A percentile compares a stretch with the other conserved stretches of the same genome.
Evolutionary conservation across 2,888 invertebrate species (phyloP).

Genomic region (Agrochola macilenta): DNA sequence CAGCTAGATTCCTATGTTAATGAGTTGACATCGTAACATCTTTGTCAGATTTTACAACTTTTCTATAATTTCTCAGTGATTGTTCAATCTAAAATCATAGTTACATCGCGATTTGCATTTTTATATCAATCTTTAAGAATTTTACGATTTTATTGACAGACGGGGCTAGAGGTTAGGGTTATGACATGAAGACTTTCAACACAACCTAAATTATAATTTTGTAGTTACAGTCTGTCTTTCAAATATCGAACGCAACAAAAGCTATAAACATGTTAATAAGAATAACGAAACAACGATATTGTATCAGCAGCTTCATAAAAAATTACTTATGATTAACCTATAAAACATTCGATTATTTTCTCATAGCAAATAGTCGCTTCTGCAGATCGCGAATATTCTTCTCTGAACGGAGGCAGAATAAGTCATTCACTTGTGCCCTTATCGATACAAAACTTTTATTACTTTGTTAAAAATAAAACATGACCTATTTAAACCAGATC

Average conservation of each 20-base stretch:
- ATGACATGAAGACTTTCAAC: constrained; percentile 48
- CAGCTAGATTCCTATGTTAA: neutral
- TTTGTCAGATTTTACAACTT: constrained; percentile 5
- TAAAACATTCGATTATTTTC: neutral
- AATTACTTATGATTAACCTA: too few species aligned
- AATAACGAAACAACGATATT: neutral
- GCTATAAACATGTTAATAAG: neutral
- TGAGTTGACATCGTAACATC: constrained; percentile 3
- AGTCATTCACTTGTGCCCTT: constrained; percentile 33
- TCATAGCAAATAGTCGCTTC: neutral
- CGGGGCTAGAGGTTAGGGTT: constrained; percentile 59
- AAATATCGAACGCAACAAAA: neutral
- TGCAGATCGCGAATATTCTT: neutral
- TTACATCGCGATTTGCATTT: constrained; percentile 50
- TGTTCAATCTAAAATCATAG: constrained; percentile 34
- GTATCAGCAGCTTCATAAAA: neutral
- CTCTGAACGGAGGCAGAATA: neutral
- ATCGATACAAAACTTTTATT: constrained; percentile 6
- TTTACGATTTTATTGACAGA: constrained; percentile 52
- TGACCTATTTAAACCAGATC: constrained; percentile 34
- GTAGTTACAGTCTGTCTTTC: constrained; percentile 8
- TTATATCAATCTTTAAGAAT: constrained; percentile 29
- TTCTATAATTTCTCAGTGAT: constrained; percentile 27
- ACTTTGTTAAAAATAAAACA: constrained; percentile 23
- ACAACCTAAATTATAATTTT: constrained; percentile 39